Percentiles rank a stretch among this genome's conserved stretches.
Evolutionary conservation across 1,140 invertebrate species (phyloP).

Genomic region (Meloidogyne chitwoodi): DNA sequence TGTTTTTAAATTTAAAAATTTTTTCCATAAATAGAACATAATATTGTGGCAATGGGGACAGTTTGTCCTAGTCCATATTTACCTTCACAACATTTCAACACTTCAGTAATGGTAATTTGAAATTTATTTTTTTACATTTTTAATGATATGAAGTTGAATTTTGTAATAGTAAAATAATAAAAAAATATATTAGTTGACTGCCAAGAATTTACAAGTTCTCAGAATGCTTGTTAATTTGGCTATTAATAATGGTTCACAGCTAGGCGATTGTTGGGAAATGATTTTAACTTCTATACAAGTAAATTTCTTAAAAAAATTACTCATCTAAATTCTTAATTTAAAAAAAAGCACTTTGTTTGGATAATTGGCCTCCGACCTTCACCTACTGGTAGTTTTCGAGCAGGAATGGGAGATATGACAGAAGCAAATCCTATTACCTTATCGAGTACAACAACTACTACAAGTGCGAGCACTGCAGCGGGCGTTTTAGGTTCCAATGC

Average conservation of each 20-base stretch:
- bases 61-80: conserved; percentile 66
- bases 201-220: conserved; percentile 94
- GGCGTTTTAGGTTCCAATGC: conserved; percentile 64
- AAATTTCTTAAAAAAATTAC: too few relatives aligned
- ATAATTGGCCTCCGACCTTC: conserved; percentile 81
- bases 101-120: conserved; percentile 79
- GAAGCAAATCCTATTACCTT: background rate
- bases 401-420: conserved; percentile 29
- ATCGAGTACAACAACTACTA: conserved; percentile 54
- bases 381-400: conserved; percentile 38
- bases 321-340: background rate
- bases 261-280: conserved; percentile 89
- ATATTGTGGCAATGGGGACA: conserved; percentile 52
- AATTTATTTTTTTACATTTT: background rate
- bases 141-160: too few relatives aligned
- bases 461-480: conserved; percentile 66
- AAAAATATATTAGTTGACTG: conserved; percentile 71
- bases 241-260: conserved; percentile 82
- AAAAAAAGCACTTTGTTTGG: conserved; percentile 78
- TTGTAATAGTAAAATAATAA: background rate
- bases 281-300: conserved; percentile 81
- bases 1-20: background rate
- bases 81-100: conserved; percentile 69
- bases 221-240: conserved; percentile 80
- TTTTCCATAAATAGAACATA: background rate